Conservation (phyloP, 2,888 invertebrate genomes). For the Drosophila mercatorum region DNA sequence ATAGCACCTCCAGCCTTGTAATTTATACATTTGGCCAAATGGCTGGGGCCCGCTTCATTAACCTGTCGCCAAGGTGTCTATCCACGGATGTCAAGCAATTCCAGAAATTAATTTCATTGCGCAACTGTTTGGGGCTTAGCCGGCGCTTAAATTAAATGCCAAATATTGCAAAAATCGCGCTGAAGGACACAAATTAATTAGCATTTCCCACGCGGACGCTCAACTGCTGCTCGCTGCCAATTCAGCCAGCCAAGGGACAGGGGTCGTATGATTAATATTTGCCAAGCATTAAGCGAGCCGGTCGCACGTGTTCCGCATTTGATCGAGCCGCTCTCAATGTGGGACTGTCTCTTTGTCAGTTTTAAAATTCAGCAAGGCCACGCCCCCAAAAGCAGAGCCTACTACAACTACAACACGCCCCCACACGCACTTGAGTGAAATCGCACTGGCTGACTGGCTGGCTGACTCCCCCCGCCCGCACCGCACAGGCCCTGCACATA, state of each 20-base stretch:
- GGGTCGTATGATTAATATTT: conserved; percentile 73
- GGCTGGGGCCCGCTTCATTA: conserved; percentile 38
- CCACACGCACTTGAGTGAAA: conserved; percentile 21
- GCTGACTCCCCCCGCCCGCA: not conserved
- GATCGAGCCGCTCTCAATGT: conserved; percentile 20
- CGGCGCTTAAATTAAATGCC: conserved; percentile 57
- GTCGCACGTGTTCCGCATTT: conserved; percentile 66
- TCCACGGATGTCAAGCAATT: conserved; percentile 59
- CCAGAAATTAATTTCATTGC: conserved; percentile 67
- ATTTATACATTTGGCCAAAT: conserved; percentile 30
- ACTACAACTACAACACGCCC: conserved; percentile 3
- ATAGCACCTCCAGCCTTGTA: conserved; percentile 15
- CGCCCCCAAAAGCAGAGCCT: conserved; percentile 40
- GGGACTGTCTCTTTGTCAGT: conserved; percentile 27
- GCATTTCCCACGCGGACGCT: conserved; percentile 23
- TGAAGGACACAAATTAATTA: conserved; percentile 63
- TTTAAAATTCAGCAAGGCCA: conserved; percentile 72
- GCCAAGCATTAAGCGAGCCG: conserved; percentile 37
- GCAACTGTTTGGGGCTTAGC: conserved; percentile 24
- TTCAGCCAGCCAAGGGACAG: not conserved
- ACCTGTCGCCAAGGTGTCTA: conserved; percentile 59
- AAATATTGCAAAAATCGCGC: conserved; percentile 57
- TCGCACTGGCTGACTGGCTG: not conserved
- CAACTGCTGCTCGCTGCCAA: conserved; percentile 24
- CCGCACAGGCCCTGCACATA: conserved; percentile 35